Evolutionary conservation across 2,797 vertebrate species (phyloP), one percentile per base, ranked within the genome.

Genomic region (Perdix hodgsoniae): DNA sequence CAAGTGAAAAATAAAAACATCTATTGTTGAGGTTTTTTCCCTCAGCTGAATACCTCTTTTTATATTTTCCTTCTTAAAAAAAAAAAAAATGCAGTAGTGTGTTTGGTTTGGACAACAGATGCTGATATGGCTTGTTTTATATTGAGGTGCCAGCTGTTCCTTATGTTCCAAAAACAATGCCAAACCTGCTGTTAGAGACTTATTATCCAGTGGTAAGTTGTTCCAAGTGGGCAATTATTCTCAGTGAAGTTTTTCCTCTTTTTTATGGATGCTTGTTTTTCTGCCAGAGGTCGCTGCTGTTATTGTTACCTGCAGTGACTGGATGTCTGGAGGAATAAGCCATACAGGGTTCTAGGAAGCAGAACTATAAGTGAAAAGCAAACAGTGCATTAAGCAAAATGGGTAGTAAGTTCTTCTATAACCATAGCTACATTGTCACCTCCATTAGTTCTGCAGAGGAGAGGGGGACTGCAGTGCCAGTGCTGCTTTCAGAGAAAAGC

Each of bases 101-200:
- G 33, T 83, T 89, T 86, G 35, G 23, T 85, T 84, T 76, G 59
- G 64, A 76, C n/a, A 79, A 45, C 74, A 91, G 78, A 92, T 86
- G 86, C 45, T 92, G 74, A 71, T 69, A 82, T 7, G 19, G 42
- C n/a, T 90, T 88, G 50, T 90, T 97, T 84, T 83, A 49, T 81
- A 66, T 54, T 35, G 57, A 85, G 47, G 39, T 82, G 65, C 54
- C 95, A 96, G 89, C 71, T 95, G 71, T 93, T 90, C 91, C 87
- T 94, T 86, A 66, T 92, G 83, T 79, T 93, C 49, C 19, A 37
- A 84, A 92, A 90, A 42, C 49, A 63, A 29, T 83, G 74, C 87
- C 95, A 96, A 88, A 71, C 35, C 66, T 85, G 63, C 65, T 74
- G 77, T 86, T 82, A 57, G 0, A 74, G 63, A 64, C 39, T 80